Percentiles rank a stretch among this genome's conserved stretches.
Conservation (phyloP, 2,888 invertebrate genomes). For the Homarus gammarus region DNA sequence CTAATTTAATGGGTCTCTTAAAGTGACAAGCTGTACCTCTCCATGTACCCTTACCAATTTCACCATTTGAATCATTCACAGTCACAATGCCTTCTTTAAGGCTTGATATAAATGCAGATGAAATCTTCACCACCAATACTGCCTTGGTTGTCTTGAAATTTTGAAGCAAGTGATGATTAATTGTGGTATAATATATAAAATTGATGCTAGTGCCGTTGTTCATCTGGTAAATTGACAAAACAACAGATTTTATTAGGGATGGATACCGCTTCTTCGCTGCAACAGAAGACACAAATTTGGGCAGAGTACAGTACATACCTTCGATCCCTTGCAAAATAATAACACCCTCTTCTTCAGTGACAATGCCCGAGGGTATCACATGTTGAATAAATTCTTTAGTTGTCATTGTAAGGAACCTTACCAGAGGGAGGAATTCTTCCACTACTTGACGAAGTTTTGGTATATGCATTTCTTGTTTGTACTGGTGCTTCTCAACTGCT, state of each 20-base stretch:
- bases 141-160: background rate
- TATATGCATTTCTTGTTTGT: background rate
- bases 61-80: background rate
- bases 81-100: background rate
- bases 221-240: background rate
- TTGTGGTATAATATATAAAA: background rate
- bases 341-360: conserved; percentile 79
- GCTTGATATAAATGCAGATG: background rate
- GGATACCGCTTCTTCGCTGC: background rate
- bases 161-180: background rate
- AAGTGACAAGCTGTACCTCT: background rate
- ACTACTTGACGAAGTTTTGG: conserved; percentile 77
- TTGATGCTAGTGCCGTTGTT: background rate
- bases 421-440: conserved; percentile 80
- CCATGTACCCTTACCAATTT: background rate
- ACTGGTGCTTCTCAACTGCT: no score
- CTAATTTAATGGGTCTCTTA: background rate
- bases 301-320: background rate
- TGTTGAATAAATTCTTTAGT: conserved; percentile 79
- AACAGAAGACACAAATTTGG: background rate
- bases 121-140: background rate
- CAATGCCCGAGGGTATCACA: conserved; percentile 79
- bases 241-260: background rate
- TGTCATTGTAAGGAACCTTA: conserved; percentile 80
- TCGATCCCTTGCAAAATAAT: conserved; percentile 29